Evolutionary conservation across 2,797 vertebrate species (phyloP).

Genomic region (Brachyrhaphis roseni): DNA sequence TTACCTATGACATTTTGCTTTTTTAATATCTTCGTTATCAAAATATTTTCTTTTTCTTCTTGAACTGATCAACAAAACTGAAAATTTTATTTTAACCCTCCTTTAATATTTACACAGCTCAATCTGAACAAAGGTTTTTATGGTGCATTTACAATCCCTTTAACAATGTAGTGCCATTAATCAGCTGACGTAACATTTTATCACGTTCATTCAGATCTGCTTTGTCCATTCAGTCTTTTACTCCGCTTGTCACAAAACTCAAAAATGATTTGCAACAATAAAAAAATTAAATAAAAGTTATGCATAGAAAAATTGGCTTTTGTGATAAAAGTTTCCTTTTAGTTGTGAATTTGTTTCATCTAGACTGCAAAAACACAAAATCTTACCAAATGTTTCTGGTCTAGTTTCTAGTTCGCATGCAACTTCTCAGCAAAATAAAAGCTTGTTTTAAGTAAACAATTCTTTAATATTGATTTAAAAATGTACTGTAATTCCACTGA

Average conservation of each 20-base stretch:
- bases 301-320: slow-evolving; percentile 45
- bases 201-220: slow-evolving; percentile 69
- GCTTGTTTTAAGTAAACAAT: too few species aligned
- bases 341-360: slow-evolving; percentile 18
- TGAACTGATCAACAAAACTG: slow-evolving; percentile 51
- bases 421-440: too few species aligned
- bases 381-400: too few species aligned
- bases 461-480: too few species aligned
- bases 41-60: slow-evolving; percentile 10
- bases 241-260: slow-evolving; percentile 42
- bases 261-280: slow-evolving; percentile 57
- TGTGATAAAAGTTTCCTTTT: slow-evolving; percentile 38
- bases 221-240: slow-evolving; percentile 64
- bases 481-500: too few species aligned
- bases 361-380: background rate
- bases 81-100: slow-evolving; percentile 73
- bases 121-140: background rate
- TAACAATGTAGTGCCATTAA: slow-evolving; percentile 56
- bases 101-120: slow-evolving; percentile 38
- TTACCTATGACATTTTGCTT: slow-evolving; percentile 42
- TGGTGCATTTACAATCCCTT: slow-evolving; percentile 73
- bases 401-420: too few species aligned
- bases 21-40: background rate
- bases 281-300: slow-evolving; percentile 38
- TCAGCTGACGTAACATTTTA: background rate